phyloP scores from a whole-genome alignment of 2,113 vertebrate genomes.

The Hylia prasina region DNA sequence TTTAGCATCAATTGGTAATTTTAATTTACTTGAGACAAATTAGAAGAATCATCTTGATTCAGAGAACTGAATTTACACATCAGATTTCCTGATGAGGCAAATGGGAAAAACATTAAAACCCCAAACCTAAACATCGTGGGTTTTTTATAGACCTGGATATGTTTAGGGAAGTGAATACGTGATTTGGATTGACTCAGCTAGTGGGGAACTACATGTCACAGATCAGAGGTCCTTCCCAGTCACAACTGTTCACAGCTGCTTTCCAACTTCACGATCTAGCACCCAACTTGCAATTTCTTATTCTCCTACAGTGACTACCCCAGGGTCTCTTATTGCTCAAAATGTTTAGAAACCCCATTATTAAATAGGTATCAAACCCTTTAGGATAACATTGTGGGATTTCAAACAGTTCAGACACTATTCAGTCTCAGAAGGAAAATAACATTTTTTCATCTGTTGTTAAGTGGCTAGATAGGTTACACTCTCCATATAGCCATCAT shows the following conservation, averaged over 20 bases:
- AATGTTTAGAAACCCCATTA: not conserved
- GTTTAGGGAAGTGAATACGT: not conserved
- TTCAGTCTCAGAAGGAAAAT: not conserved
- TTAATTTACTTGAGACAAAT: not conserved
- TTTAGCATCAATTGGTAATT: not conserved
- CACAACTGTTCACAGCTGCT: not conserved
- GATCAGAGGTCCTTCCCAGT: not conserved
- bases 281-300: not conserved
- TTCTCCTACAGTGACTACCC: not conserved
- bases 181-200: not conserved
- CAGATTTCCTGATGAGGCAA: not conserved
- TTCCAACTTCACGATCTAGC: not conserved
- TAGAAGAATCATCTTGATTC: not conserved
- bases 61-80: not conserved
- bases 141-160: not conserved
- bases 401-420: not conserved
- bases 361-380: not conserved
- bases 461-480: not conserved
- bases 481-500: not conserved
- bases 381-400: rapidly evolving
- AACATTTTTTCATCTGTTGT: not conserved
- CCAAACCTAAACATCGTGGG: rapidly evolving
- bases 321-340: not conserved
- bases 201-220: not conserved
- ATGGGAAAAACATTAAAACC: not conserved